Percentiles rank a stretch among this genome's conserved stretches.
phyloP scores from a whole-genome alignment of 2,113 vertebrate genomes.

The Paralichthys olivaceus region DNA sequence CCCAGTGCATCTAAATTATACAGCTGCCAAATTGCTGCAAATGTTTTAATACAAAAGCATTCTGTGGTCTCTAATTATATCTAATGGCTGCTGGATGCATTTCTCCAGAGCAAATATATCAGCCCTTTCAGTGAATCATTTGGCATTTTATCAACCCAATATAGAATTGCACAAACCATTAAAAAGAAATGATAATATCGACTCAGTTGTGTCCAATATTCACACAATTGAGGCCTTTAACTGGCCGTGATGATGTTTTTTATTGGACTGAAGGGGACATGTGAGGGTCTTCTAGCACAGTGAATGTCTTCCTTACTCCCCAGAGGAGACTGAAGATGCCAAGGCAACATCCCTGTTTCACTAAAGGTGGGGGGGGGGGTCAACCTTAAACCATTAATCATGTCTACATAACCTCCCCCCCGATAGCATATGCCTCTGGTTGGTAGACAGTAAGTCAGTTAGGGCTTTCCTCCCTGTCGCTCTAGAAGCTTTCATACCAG shows the following conservation, averaged over 20 bases:
- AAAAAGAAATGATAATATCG: constrained; percentile 18
- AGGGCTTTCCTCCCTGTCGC: constrained; percentile 79
- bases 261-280: constrained; percentile 13
- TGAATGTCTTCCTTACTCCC: constrained; percentile 53
- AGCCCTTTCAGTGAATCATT: constrained; percentile 45
- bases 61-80: constrained; percentile 80
- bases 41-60: constrained; percentile 84
- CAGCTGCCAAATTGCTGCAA: constrained; percentile 82
- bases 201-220: constrained; percentile 8
- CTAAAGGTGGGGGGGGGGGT: constrained; percentile 58
- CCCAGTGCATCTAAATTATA: constrained; percentile 79
- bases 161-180: constrained; percentile 21
- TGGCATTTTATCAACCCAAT: constrained; percentile 49
- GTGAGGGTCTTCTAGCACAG: constrained; percentile 34
- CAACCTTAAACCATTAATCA: constrained; percentile 79
- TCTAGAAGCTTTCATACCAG: constrained; percentile 86
- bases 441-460: constrained; percentile 79
- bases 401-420: constrained; percentile 66
- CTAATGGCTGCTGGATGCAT: constrained; percentile 78
- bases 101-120: constrained; percentile 53
- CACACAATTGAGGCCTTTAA: constrained; percentile 13
- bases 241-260: not conserved
- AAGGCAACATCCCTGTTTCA: constrained; percentile 57
- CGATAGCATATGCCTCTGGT: constrained; percentile 77
- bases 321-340: constrained; percentile 51